These are phyloP conservation scores for Isoperla grammatica DNA, from an alignment of 2,888 invertebrate genomes.

Conservation along the genomic window DNA sequence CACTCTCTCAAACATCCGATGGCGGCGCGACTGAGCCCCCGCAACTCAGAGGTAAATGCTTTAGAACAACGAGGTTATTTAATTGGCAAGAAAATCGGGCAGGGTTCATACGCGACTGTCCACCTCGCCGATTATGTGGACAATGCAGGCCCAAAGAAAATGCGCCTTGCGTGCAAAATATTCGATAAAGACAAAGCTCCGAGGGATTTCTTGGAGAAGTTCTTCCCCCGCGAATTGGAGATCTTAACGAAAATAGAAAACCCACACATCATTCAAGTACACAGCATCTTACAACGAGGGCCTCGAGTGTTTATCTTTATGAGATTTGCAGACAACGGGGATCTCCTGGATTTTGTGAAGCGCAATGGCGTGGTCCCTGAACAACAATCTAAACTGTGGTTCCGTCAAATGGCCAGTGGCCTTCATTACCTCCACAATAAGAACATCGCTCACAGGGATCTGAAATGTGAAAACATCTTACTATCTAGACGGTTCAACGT, in stretches of 20 bases:
- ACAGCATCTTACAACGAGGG: slow-evolving; percentile 77
- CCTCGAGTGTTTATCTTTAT: slow-evolving; percentile 84
- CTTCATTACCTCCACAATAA: slow-evolving; percentile 76
- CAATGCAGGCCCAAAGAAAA: slow-evolving; percentile 61
- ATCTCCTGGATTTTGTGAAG: slow-evolving; percentile 78
- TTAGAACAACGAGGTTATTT: slow-evolving; percentile 78
- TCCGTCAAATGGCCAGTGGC: slow-evolving; percentile 78
- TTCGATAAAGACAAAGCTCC: slow-evolving; percentile 88
- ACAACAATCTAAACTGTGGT: slow-evolving; percentile 76
- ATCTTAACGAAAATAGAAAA: slow-evolving; percentile 85
- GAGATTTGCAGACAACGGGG: slow-evolving; percentile 88
- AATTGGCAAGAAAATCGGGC: slow-evolving; percentile 82
- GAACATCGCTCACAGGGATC: slow-evolving; percentile 82
- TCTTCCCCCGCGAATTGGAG: slow-evolving; percentile 88
- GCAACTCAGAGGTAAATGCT: slow-evolving; percentile 78
- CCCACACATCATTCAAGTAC: slow-evolving; percentile 84
- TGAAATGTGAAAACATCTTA: slow-evolving; percentile 91
- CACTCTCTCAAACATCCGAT: slow-evolving; percentile 40
- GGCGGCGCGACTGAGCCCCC: slow-evolving; percentile 68
- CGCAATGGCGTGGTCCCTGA: slow-evolving; percentile 71
- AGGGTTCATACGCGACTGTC: slow-evolving; percentile 88
- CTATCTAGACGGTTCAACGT: slow-evolving; percentile 79
- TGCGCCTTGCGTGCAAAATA: slow-evolving; percentile 82
- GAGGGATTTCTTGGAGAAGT: slow-evolving; percentile 82
- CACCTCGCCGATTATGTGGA: slow-evolving; percentile 79